Evolutionary conservation across 2,888 invertebrate species (phyloP).

Genomic region (Phrixothrix hirtus): DNA sequence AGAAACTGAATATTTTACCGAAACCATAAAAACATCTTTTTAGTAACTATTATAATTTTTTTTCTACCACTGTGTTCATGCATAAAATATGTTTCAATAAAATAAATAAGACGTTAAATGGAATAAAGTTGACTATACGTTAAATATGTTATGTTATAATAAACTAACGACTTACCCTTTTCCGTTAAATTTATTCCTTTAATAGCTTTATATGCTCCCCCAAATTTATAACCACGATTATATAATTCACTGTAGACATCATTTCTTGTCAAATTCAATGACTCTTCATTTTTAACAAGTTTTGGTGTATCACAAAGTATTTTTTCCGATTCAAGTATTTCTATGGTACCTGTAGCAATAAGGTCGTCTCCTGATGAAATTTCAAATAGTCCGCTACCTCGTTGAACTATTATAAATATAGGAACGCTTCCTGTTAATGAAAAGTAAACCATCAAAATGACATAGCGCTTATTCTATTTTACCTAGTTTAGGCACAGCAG

Average conservation of each 20-base stretch:
- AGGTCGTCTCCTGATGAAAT: constrained; percentile 62
- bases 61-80: too few species aligned
- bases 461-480: constrained; percentile 2
- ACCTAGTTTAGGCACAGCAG: constrained; percentile 48
- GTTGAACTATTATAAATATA: constrained; percentile 52
- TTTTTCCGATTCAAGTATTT: constrained; percentile 61
- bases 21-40: too few species aligned
- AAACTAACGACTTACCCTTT: constrained; percentile 49
- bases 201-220: constrained; percentile 46
- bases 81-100: too few species aligned
- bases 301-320: constrained; percentile 59
- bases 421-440: constrained; percentile 47
- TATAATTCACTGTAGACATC: constrained; percentile 74
- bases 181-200: constrained; percentile 47
- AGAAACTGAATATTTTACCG: too few species aligned
- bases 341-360: constrained; percentile 72
- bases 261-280: constrained; percentile 61
- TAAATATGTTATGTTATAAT: too few species aligned
- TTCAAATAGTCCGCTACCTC: constrained; percentile 54
- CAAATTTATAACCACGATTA: constrained; percentile 67
- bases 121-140: too few species aligned
- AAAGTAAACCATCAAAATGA: neutral
- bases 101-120: too few species aligned
- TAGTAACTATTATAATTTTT: too few species aligned
- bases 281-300: constrained; percentile 53